Conservation (phyloP, 2,113 vertebrate species). For the Microtus ochrogaster region DNA sequence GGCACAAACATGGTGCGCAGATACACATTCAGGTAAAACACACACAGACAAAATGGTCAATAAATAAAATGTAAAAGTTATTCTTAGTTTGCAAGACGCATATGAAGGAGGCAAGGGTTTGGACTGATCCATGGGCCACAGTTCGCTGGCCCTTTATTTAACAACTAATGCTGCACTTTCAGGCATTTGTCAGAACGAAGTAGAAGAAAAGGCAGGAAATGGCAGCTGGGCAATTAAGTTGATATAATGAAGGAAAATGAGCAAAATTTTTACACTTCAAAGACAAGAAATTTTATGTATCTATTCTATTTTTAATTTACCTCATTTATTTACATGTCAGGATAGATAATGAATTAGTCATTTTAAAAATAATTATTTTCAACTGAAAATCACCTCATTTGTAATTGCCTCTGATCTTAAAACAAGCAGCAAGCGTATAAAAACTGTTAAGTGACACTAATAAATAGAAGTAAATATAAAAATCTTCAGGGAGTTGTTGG, state of each 20-base stretch:
- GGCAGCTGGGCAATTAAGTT: background rate
- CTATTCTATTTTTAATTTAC: slow-evolving; percentile 24
- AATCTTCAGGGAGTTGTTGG: background rate
- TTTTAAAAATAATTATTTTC: slow-evolving; percentile 26
- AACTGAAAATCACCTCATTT: background rate
- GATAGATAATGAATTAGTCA: slow-evolving; percentile 33
- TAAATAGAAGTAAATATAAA: slow-evolving; percentile 31
- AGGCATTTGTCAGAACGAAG: background rate
- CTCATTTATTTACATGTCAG: slow-evolving; percentile 44
- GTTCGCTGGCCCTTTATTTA: background rate
- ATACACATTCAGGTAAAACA: background rate
- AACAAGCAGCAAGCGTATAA: slow-evolving; percentile 9
- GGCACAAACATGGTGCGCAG: background rate
- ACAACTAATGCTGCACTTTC: background rate
- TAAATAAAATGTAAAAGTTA: slow-evolving; percentile 3
- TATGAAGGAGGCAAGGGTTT: background rate
- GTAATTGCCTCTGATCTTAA: slow-evolving; percentile 58
- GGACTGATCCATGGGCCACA: background rate
- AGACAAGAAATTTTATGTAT: background rate
- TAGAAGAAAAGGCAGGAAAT: background rate
- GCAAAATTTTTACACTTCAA: slow-evolving; percentile 10
- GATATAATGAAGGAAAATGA: slow-evolving; percentile 17
- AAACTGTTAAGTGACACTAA: slow-evolving; percentile 37
- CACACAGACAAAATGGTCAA: background rate
- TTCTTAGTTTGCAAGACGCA: background rate